Conservation (phyloP, 2,113 vertebrate species). For the Carassius gibelio region DNA sequence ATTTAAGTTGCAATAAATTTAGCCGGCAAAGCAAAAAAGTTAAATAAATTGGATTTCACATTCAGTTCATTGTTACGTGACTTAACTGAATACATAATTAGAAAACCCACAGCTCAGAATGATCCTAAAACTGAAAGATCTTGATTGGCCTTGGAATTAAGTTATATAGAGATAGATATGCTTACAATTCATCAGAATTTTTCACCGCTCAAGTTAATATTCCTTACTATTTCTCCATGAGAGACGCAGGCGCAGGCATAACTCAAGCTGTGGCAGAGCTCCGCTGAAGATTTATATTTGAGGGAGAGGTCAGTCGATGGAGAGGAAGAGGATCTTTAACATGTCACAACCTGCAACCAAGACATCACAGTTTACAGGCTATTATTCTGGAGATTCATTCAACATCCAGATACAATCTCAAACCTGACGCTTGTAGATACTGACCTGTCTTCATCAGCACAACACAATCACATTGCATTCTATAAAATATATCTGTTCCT, state of each 20-base stretch:
- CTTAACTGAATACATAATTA: conserved; percentile 14
- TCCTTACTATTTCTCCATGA: not conserved
- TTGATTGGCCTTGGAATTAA: not conserved
- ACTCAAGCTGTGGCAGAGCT: conserved; percentile 15
- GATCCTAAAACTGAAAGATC: not conserved
- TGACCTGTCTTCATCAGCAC: not conserved
- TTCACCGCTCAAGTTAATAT: not conserved
- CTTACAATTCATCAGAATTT: conserved; percentile 29
- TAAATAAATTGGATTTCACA: conserved; percentile 27
- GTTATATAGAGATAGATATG: conserved; percentile 21
- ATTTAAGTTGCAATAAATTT: conserved; percentile 41
- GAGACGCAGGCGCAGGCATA: not conserved
- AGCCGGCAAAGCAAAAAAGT: conserved; percentile 38
- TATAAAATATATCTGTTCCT: conserved; percentile 33
- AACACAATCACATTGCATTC: not conserved
- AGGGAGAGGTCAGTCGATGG: conserved; percentile 40
- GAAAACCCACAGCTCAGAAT: conserved; percentile 1
- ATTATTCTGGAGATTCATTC: not conserved
- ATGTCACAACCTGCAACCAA: conserved; percentile 38
- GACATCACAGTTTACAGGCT: conserved; percentile 24
- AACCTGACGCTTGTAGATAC: conserved; percentile 3
- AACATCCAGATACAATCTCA: not conserved
- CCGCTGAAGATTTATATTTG: conserved; percentile 49
- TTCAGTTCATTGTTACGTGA: conserved; percentile 11
- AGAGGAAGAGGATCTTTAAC: conserved; percentile 37